Base-by-base conservation (phyloP, 2,888 invertebrate species). In the Dromius quadrimaculatus region DNA sequence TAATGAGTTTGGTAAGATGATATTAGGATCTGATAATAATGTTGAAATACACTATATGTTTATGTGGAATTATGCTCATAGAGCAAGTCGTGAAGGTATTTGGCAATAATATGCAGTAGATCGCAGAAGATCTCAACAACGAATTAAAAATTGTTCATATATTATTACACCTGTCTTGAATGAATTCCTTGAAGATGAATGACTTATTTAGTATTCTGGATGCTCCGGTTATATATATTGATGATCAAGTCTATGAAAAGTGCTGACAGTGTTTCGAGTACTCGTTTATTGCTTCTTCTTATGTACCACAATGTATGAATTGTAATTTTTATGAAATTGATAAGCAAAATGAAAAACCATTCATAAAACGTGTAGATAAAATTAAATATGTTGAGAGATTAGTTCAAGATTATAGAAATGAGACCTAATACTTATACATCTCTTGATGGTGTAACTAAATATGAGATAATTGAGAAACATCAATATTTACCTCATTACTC, bases 341-440 rank as follows among this genome's bases (percentile, higher is more conserved):
- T 50, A 19, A 20, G 3, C 20, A 9, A 20, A 45, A 45, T 20
- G 28, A 50, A 23, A 23, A 23, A 23, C 13, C 28, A 50, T 50
- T 50, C 13, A 50, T 50, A 23, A 50, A 50, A 50, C 50, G 0
- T 2, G 23, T 50, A 11, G 50, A 50, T 50, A 50, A 50, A 50
- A 50, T 23, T 22, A 50, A 50, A 50, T 50, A 50, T 50, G 23
- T 50, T 50, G 50, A 50, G n/a, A 50, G 28, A 50, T 50, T 50
- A 23, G 50, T 50, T 50, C 22, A 22, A n/a, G 28, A 50, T 50
- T 50, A 50, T 50, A 9, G 22, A 23, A 50, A 50, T 50, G 13
- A 50, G 13, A 50, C 50, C 50, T 50, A 20, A 50, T 23, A 23
- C 23, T 9, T 50, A 50, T 50, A 50, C 50, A 50, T 50, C 50